Evolutionary conservation across 2,888 invertebrate species (phyloP), one percentile per base, ranked within the genome.

Genomic region (Campoletis raptor): DNA sequence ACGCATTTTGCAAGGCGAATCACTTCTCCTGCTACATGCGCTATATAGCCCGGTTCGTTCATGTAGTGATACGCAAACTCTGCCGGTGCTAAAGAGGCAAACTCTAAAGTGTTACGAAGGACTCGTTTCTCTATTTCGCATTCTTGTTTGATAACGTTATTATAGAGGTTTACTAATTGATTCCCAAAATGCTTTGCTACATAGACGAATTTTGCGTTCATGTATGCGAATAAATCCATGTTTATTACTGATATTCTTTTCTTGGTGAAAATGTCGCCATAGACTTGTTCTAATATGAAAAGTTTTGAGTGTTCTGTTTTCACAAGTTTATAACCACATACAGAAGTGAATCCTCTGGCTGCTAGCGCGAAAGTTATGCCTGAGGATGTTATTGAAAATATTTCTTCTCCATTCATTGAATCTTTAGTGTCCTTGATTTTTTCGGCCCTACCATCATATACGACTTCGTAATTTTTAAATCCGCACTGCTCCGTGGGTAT

Each of bases 401-500:
- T 24, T 12, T 57, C 57, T 10, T 57, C 57, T 3, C 57, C 12
- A 24, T 57, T 10, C 4, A 10, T 7, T 12, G 57, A 2, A 0
- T n/a, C 5, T 24, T 57, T 57, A 0, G 57, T n/a, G 10, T 57
- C 57, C 10, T 24, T 24, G 0, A 30, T 45, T 45, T 21, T 48
- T 45, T 70, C 30, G 15, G 42, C 70, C 1, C 5, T 61, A 2
- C 81, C 77, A 12, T 69, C 64, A 45, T n/a, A n/a, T n/a, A n/a
- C n/a, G n/a, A n/a, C n/a, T n/a, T n/a, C n/a, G n/a, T n/a, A n/a
- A n/a, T n/a, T n/a, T n/a, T n/a, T n/a, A n/a, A n/a, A n/a, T n/a
- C n/a, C n/a, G n/a, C n/a, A n/a, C n/a, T n/a, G n/a, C n/a, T 85
- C 69, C 0, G 15, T 30, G 0, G 85, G 85, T 3, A 57, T n/a